Evolutionary conservation across 1,140 invertebrate genomes (phyloP).

Genomic region (Coboldia fuscipes): DNA sequence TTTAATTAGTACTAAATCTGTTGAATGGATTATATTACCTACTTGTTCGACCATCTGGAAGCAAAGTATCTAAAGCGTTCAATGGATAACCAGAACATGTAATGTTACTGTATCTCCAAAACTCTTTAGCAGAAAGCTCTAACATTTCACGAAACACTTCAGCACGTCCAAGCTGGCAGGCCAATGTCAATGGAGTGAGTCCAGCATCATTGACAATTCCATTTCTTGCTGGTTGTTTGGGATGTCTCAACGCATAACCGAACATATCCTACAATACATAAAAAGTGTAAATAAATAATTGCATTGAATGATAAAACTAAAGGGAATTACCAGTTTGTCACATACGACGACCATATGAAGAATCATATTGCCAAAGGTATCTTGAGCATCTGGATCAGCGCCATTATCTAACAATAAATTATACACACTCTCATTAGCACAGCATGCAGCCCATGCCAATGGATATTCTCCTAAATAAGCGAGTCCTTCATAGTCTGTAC

Average conservation of each 20-base stretch:
- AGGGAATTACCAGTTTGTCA: constrained; percentile 61
- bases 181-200: constrained; percentile 83
- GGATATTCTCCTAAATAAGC: constrained; percentile 93
- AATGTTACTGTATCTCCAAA: constrained; percentile 98
- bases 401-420: constrained; percentile 80
- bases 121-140: constrained; percentile 84
- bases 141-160: constrained; percentile 96
- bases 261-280: constrained; percentile 73
- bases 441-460: constrained; percentile 89
- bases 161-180: constrained; percentile 85
- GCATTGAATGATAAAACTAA: not conserved
- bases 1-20: too few species aligned
- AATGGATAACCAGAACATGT: constrained; percentile 96
- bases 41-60: constrained; percentile 88
- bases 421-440: constrained; percentile 92
- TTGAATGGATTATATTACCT: too few species aligned
- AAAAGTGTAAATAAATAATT: not conserved
- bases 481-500: constrained; percentile 86
- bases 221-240: constrained; percentile 75
- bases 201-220: constrained; percentile 73
- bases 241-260: constrained; percentile 88
- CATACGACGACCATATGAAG: constrained; percentile 96
- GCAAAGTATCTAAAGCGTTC: constrained; percentile 85
- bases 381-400: constrained; percentile 81
- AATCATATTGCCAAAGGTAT: constrained; percentile 87